Conservation (phyloP, 1,140 invertebrate genomes). For the Pseudomyrmex flavicornis region DNA sequence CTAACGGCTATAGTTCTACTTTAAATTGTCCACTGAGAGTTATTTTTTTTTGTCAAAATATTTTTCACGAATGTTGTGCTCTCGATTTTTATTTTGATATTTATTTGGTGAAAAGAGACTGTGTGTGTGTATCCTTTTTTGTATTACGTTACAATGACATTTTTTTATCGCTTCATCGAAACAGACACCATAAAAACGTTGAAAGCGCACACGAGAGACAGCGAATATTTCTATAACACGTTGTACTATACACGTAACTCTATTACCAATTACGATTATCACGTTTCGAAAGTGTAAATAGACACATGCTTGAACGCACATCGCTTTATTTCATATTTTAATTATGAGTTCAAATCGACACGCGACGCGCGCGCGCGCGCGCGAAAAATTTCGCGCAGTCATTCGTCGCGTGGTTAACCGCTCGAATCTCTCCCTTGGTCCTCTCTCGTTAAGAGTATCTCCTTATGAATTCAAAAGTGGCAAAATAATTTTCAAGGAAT, state of each 20-base stretch:
- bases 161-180: constrained; percentile 12
- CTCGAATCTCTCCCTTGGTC: constrained; percentile 58
- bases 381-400: constrained; percentile 7
- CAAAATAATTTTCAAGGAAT: constrained; percentile 56
- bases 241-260: constrained; percentile 60
- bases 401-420: constrained; percentile 6
- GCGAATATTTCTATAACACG: constrained; percentile 66
- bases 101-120: constrained; percentile 11
- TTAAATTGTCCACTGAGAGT: not conserved
- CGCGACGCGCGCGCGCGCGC: not conserved
- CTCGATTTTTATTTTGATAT: constrained; percentile 25
- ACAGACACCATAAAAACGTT: constrained; percentile 60
- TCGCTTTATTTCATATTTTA: constrained; percentile 5
- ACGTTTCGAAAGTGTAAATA: constrained; percentile 25
- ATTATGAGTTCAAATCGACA: constrained; percentile 24
- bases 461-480: constrained; percentile 53
- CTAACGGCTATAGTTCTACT: not conserved
- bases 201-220: constrained; percentile 71
- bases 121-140: not conserved
- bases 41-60: constrained; percentile 17
- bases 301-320: constrained; percentile 20
- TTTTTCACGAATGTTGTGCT: constrained; percentile 14
- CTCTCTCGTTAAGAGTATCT: constrained; percentile 32
- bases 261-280: constrained; percentile 62
- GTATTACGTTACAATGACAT: constrained; percentile 13